A percentile compares a stretch with the other conserved stretches of the same genome.
phyloP scores from a whole-genome alignment of 2,797 vertebrate species.

The Epinephelus awoara region DNA sequence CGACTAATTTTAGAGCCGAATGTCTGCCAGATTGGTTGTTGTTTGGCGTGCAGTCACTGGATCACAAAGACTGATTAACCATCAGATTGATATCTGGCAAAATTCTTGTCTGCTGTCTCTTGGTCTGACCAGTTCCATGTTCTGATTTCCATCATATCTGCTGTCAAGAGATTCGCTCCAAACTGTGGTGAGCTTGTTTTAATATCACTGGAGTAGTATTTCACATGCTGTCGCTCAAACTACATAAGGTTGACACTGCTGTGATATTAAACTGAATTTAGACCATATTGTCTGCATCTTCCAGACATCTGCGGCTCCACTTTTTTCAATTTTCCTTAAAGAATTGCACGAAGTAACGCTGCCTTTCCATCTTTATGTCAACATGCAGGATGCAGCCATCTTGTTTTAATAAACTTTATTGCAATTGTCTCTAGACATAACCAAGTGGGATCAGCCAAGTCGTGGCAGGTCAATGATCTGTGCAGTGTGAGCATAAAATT shows the following conservation, averaged over 20 bases:
- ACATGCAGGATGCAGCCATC: constrained; percentile 7
- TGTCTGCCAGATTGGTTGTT: background rate
- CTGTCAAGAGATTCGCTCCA: background rate
- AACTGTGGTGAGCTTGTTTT: background rate
- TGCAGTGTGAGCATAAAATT: background rate
- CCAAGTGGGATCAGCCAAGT: background rate
- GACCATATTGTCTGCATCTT: background rate
- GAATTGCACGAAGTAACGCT: background rate
- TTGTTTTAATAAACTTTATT: constrained; percentile 35
- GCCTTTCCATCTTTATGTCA: constrained; percentile 9
- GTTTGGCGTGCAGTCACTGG: background rate
- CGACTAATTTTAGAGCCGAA: background rate
- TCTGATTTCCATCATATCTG: background rate
- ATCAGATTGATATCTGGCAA: constrained; percentile 3
- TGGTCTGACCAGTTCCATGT: background rate
- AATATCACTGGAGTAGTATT: background rate
- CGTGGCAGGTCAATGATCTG: background rate
- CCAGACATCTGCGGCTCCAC: background rate
- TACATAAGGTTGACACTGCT: background rate
- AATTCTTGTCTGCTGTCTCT: background rate
- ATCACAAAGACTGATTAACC: background rate
- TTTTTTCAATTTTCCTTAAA: background rate
- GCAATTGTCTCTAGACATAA: background rate
- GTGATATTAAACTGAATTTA: background rate
- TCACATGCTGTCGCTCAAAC: background rate